These are phyloP conservation scores for Tretioscincus oriximinensis DNA, from an alignment of 2,113 vertebrate genomes.

Conservation along the genomic window DNA sequence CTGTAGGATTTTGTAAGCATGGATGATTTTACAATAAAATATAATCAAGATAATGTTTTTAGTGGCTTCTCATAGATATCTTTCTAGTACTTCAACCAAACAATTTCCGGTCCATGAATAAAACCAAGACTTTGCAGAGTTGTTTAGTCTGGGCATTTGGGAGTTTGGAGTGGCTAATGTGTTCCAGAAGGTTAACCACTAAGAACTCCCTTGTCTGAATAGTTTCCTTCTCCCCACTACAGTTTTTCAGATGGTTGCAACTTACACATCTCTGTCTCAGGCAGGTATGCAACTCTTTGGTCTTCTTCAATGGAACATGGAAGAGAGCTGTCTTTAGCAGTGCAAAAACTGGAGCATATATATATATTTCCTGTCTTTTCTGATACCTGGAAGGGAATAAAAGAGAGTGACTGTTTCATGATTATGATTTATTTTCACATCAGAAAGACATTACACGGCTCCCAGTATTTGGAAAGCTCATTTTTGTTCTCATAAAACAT, in stretches of 20 bases:
- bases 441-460: constrained; percentile 44
- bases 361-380: constrained; percentile 26
- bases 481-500: constrained; percentile 50
- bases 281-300: constrained; percentile 50
- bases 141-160: constrained; percentile 72
- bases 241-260: constrained; percentile 41
- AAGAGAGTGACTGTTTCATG: constrained; percentile 24
- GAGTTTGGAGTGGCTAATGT: constrained; percentile 64
- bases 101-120: constrained; percentile 68
- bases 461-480: constrained; percentile 48
- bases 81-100: constrained; percentile 62
- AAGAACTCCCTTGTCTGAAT: constrained; percentile 63
- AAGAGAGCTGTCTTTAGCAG: constrained; percentile 39
- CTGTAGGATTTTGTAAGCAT: constrained; percentile 18
- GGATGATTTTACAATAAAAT: constrained; percentile 31
- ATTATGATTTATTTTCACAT: constrained; percentile 32
- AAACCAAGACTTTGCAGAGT: constrained; percentile 56
- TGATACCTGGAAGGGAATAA: background rate
- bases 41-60: constrained; percentile 16
- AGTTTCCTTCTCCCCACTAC: constrained; percentile 39
- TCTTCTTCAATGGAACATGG: constrained; percentile 28
- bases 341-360: constrained; percentile 10
- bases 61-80: constrained; percentile 60
- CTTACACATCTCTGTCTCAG: constrained; percentile 36
- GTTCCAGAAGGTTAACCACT: constrained; percentile 66